A percentile compares a stretch with the other conserved stretches of the same genome.
phyloP scores from a whole-genome alignment of 2,797 vertebrate genomes.

The Sebastes diaconus region DNA sequence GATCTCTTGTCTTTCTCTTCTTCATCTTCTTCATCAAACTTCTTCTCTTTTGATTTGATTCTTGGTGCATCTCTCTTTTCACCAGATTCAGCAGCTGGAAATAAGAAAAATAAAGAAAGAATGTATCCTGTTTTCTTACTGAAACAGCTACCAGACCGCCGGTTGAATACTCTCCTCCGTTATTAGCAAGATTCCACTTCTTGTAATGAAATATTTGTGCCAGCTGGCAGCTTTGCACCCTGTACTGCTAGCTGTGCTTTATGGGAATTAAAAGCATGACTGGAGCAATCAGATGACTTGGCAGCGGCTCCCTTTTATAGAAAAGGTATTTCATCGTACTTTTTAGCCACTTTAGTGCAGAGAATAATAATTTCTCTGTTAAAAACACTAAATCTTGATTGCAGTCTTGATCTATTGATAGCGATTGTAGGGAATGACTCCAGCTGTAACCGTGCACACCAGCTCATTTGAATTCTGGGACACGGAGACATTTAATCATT shows the following conservation, averaged over 20 bases:
- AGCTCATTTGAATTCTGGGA: constrained; percentile 51
- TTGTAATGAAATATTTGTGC: constrained; percentile 61
- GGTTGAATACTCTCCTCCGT: constrained; percentile 16
- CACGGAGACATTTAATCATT: constrained; percentile 40
- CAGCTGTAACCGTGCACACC: neutral
- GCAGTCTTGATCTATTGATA: neutral
- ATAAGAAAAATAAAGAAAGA: constrained; percentile 4
- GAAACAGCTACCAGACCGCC: neutral
- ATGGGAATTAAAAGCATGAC: constrained; percentile 41
- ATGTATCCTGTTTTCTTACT: neutral
- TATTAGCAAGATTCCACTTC: constrained; percentile 63
- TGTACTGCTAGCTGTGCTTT: constrained; percentile 45
- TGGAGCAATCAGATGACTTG: constrained; percentile 45
- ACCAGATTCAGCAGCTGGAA: constrained; percentile 46
- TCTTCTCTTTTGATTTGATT: constrained; percentile 65
- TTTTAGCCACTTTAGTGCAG: neutral
- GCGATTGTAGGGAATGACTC: neutral
- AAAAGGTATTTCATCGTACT: constrained; percentile 24
- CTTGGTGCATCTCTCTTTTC: constrained; percentile 50
- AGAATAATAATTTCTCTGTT: neutral
- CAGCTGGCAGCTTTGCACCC: constrained; percentile 63
- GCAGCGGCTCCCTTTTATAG: constrained; percentile 18
- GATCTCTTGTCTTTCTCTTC: constrained; percentile 58
- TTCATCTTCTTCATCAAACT: constrained; percentile 49
- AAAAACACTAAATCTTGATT: neutral